phyloP scores from a whole-genome alignment of 2,888 invertebrate species.

The Hypomecis atomaria region DNA sequence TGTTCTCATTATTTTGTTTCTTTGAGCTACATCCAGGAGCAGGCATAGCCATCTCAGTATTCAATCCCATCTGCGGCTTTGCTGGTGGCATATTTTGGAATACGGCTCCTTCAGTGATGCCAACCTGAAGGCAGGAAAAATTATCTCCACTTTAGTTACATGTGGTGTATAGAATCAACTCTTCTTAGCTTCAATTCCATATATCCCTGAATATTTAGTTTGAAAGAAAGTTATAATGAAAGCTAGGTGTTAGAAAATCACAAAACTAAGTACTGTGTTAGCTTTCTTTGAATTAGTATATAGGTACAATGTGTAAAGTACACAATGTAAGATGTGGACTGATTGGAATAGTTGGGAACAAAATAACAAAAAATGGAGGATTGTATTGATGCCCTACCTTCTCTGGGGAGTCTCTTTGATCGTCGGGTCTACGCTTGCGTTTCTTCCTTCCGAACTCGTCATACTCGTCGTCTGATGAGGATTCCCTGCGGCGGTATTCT shows the following conservation, averaged over 20 bases:
- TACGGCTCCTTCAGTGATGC: slow-evolving; percentile 83
- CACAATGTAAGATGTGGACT: not conserved
- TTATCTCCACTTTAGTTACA: slow-evolving; percentile 84
- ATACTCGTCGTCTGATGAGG: slow-evolving; percentile 97
- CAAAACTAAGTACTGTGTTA: slow-evolving; percentile 31
- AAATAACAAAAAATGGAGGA: slow-evolving; percentile 1
- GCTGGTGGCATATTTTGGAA: slow-evolving; percentile 79
- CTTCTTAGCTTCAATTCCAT: slow-evolving; percentile 81
- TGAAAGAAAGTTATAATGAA: slow-evolving; percentile 53
- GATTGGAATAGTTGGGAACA: not conserved
- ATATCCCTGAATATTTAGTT: slow-evolving; percentile 69
- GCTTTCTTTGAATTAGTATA: slow-evolving; percentile 10
- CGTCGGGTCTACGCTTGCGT: slow-evolving; percentile 58
- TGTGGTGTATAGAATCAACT: slow-evolving; percentile 77
- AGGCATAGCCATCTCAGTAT: slow-evolving; percentile 64
- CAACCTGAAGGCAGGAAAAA: slow-evolving; percentile 85
- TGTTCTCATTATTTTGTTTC: slow-evolving; percentile 53
- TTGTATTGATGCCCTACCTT: slow-evolving; percentile 46
- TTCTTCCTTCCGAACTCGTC: slow-evolving; percentile 94
- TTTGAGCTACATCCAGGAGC: slow-evolving; percentile 55
- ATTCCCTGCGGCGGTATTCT: slow-evolving; percentile 95
- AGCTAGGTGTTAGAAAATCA: slow-evolving; percentile 36
- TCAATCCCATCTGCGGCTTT: slow-evolving; percentile 74
- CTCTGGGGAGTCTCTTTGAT: slow-evolving; percentile 56
- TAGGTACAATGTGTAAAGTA: slow-evolving; percentile 4